Percentiles rank a stretch among this genome's conserved stretches.
Evolutionary conservation across 2,797 vertebrate genomes (phyloP).

Genomic region (Premnoplex brunnescens): DNA sequence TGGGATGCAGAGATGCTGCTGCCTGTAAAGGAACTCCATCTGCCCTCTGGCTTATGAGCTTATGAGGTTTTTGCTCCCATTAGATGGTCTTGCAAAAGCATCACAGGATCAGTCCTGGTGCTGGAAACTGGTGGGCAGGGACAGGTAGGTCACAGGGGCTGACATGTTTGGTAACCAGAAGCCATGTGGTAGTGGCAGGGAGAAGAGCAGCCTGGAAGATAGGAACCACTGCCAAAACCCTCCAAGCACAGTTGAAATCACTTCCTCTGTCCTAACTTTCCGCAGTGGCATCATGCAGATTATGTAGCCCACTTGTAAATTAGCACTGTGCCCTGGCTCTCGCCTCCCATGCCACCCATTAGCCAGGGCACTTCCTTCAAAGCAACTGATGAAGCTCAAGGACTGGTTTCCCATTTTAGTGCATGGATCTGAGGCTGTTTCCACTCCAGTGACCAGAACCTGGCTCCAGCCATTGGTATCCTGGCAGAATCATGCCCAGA

Average conservation of each 20-base stretch:
- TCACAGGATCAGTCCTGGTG: background rate
- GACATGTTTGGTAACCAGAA: background rate
- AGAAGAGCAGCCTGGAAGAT: background rate
- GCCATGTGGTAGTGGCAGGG: background rate
- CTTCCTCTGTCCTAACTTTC: background rate
- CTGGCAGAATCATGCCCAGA: background rate
- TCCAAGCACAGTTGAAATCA: background rate
- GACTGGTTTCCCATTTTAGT: background rate
- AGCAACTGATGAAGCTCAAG: background rate
- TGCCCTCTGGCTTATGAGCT: background rate
- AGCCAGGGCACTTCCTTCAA: background rate
- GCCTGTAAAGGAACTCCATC: background rate
- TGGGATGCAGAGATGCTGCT: background rate
- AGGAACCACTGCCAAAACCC: background rate
- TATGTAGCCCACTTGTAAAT: background rate
- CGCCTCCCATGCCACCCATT: background rate
- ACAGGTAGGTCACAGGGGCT: background rate
- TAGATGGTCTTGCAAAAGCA: background rate
- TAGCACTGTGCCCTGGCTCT: background rate
- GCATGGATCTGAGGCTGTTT: background rate
- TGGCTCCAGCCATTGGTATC: background rate
- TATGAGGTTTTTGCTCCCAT: background rate
- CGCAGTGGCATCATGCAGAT: rapidly evolving
- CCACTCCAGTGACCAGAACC: background rate
- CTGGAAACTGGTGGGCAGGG: background rate